Evolutionary conservation across 2,113 vertebrate genomes (phyloP), one percentile per base, ranked within the genome.

Genomic region (Dolichotis patagonum): DNA sequence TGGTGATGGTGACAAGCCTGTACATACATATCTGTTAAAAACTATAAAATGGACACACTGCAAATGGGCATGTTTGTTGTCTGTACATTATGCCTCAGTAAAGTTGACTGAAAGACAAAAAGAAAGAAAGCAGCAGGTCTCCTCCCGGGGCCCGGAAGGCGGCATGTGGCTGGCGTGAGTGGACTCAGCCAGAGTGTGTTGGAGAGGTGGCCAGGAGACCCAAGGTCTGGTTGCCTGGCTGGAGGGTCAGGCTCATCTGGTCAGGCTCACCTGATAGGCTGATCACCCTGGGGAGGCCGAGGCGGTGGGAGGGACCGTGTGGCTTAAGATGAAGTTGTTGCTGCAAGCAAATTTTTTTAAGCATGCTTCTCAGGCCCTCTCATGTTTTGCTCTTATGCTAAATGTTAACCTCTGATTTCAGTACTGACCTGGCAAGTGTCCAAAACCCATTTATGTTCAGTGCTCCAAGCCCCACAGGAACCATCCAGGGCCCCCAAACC

Each of bases 371-470:
- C 32, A 84, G 52, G 43, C 13, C 22, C 35, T 81, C 38, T 63
- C 62, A 82, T 38, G 26, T 85, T 84, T 88, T 60, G 28, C 71
- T 91, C 69, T 93, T n/a, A 84, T 77, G 90, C 54, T 41, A 38
- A 93, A 96, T 12, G 75, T 78, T 86, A 71, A 88, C 46, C 38
- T 96, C 56, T 73, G 13, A 73, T 95, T 95, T 91, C 83, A 93
- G 62, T 60, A 69, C 90, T 35, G n/a, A 90, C 82, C 60, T 84
- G 95, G 69, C 46, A 5, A 17, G 62, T 78, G 38, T 87, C 77
- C 95, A 96, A 56, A 83, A 63, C 30, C n/a, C 77, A 80, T 91
- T 91, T 71, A 63, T 73, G 80, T 20, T 58, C 2, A 1, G 32
- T 26, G 62, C 67, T 80, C 43, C 85, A 46, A 65, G 52, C 26